Conservation (phyloP, 2,888 invertebrate species). For the Tipula confusa region DNA sequence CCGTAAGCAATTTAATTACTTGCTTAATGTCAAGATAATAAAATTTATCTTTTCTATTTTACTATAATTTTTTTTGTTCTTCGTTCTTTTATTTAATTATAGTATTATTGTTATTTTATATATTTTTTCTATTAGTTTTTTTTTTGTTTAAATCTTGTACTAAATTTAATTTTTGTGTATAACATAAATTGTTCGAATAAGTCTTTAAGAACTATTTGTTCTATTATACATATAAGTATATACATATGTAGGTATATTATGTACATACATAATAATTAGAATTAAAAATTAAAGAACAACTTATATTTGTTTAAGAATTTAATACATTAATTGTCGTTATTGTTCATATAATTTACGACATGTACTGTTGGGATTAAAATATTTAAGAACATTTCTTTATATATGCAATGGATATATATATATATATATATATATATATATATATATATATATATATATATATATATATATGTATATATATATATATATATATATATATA, state of each 20-base stretch:
- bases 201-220: not conserved
- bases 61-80: not conserved
- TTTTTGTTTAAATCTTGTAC: not conserved
- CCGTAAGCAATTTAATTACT: slow-evolving; percentile 16
- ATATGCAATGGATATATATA: not conserved
- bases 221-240: not conserved
- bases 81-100: not conserved
- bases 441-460: not conserved
- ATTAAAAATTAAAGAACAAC: not conserved
- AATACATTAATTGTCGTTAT: not conserved
- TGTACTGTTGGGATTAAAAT: not conserved
- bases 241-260: not conserved
- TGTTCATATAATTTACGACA: not conserved
- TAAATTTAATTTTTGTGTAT: not conserved
- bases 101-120: not conserved
- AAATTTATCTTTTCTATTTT: slow-evolving; percentile 15
- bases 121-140: too few relatives aligned
- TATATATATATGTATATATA: not conserved
- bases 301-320: not conserved
- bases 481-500: not conserved
- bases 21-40: slow-evolving; percentile 15
- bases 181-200: not conserved
- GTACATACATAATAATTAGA: not conserved
- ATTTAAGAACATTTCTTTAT: not conserved
- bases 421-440: not conserved